These are phyloP conservation scores for Lypha dubia DNA, from an alignment of 2,888 invertebrate species.

Conservation along the genomic window DNA sequence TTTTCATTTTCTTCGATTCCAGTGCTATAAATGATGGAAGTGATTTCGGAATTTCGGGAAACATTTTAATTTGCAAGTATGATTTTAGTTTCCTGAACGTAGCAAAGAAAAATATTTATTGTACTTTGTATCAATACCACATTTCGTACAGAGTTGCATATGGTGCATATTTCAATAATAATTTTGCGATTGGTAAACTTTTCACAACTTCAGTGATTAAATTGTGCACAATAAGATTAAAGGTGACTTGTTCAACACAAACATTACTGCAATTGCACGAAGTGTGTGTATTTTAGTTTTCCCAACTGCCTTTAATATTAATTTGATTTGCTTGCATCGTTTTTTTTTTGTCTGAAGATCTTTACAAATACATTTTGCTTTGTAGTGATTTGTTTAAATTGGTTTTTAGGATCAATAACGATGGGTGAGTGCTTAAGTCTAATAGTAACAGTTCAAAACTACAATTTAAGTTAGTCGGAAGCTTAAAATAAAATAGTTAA, in stretches of 20 bases:
- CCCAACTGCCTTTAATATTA: slow-evolving; percentile 1
- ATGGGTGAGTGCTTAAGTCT: slow-evolving; percentile 23
- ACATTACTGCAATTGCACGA: slow-evolving; percentile 38
- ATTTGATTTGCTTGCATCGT: neutral
- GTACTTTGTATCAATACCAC: slow-evolving; percentile 19
- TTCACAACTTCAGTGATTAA: slow-evolving; percentile 49
- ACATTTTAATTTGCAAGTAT: slow-evolving; percentile 78
- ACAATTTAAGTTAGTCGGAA: slow-evolving; percentile 6
- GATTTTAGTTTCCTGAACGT: slow-evolving; percentile 47
- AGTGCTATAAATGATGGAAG: slow-evolving; percentile 85
- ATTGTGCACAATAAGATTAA: slow-evolving; percentile 39
- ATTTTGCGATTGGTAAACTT: slow-evolving; percentile 48
- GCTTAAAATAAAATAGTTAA: neutral
- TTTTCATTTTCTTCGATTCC: slow-evolving; percentile 81
- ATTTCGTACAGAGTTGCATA: slow-evolving; percentile 12
- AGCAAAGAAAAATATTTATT: slow-evolving; percentile 58
- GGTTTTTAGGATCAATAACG: neutral
- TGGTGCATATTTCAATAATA: slow-evolving; percentile 62
- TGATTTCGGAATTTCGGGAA: slow-evolving; percentile 86
- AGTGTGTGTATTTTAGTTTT: slow-evolving; percentile 6
- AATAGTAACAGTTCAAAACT: slow-evolving; percentile 11
- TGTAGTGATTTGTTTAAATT: neutral
- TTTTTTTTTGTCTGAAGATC: neutral
- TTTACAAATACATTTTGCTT: slow-evolving; percentile 19
- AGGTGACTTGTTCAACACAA: slow-evolving; percentile 40